These are phyloP conservation scores for Myripristis jacobus DNA, from an alignment of 2,797 vertebrate species.

Conservation along the genomic window DNA sequence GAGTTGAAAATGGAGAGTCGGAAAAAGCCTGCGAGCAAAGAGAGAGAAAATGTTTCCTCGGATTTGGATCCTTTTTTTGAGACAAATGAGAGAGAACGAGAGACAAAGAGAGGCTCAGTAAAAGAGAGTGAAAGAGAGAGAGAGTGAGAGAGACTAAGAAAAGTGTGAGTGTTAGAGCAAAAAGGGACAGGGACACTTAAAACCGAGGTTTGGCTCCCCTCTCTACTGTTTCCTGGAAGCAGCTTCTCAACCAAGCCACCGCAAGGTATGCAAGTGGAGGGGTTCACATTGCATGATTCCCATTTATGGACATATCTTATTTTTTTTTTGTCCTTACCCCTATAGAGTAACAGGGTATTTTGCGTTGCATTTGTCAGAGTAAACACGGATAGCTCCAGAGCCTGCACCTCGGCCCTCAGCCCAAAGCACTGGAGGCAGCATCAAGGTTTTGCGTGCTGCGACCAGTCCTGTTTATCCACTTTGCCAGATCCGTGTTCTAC, in stretches of 20 bases:
- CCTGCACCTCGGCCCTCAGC: background rate
- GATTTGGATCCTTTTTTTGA: slow-evolving; percentile 15
- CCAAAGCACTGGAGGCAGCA: background rate
- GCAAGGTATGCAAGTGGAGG: slow-evolving; percentile 12
- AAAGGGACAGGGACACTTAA: slow-evolving; percentile 21
- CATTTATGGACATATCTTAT: background rate
- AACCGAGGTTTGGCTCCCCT: slow-evolving; percentile 45
- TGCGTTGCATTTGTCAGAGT: background rate
- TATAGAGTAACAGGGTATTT: background rate
- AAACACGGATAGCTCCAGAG: slow-evolving; percentile 8
- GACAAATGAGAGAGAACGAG: background rate
- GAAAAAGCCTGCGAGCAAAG: background rate
- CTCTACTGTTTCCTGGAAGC: slow-evolving; percentile 63
- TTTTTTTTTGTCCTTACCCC: background rate
- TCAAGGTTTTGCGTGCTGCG: slow-evolving; percentile 40
- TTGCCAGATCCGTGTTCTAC: slow-evolving; percentile 47
- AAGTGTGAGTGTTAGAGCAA: slow-evolving; percentile 35
- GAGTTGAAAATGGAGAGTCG: background rate
- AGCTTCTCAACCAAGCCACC: slow-evolving; percentile 30
- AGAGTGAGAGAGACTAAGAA: background rate
- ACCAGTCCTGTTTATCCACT: slow-evolving; percentile 36
- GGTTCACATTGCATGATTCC: slow-evolving; percentile 8
- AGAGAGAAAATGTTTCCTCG: background rate
- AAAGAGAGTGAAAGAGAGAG: slow-evolving; percentile 30
- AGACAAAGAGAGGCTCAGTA: no score